A percentile compares a stretch with the other conserved stretches of the same genome.
phyloP scores from a whole-genome alignment of 2,888 invertebrate species.

The Euplexia lucipara region DNA sequence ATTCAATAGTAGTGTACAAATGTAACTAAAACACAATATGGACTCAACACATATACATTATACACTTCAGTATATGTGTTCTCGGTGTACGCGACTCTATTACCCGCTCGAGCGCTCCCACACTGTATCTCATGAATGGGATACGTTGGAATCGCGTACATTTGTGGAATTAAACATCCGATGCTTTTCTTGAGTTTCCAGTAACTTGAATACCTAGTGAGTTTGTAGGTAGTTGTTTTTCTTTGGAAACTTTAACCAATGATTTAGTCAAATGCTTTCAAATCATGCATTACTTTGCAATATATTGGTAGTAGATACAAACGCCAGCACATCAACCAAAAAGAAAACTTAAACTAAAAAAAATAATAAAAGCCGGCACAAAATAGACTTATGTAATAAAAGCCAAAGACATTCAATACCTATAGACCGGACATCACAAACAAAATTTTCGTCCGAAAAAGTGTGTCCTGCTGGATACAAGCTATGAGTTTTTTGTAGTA shows the following conservation, averaged over 20 bases:
- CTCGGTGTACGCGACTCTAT: conserved; percentile 20
- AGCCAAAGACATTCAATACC: too few relatives aligned
- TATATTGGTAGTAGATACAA: too few relatives aligned
- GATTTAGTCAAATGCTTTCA: too few relatives aligned
- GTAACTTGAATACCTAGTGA: not conserved
- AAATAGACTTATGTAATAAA: too few relatives aligned
- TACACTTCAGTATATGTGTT: not conserved
- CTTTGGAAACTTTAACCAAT: not conserved
- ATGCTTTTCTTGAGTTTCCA: conserved; percentile 21
- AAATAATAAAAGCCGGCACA: too few relatives aligned
- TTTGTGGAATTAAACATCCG: conserved; percentile 36
- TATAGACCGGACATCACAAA: too few relatives aligned
- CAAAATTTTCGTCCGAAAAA: too few relatives aligned
- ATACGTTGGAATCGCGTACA: conserved; percentile 31
- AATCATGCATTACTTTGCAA: too few relatives aligned
- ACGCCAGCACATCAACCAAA: too few relatives aligned
- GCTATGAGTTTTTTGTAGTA: too few relatives aligned
- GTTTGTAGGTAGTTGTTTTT: conserved; percentile 1
- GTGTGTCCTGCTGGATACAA: too few relatives aligned
- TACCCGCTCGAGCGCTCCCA: conserved; percentile 22
- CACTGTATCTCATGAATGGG: conserved; percentile 42
- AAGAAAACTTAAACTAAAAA: too few relatives aligned
- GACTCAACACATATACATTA: not conserved
- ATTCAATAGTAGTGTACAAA: not conserved
- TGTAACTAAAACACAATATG: conserved; percentile 21